These are phyloP conservation scores for Takifugu rubripes DNA, from an alignment of 2,797 vertebrate species.

Conservation along the genomic window DNA sequence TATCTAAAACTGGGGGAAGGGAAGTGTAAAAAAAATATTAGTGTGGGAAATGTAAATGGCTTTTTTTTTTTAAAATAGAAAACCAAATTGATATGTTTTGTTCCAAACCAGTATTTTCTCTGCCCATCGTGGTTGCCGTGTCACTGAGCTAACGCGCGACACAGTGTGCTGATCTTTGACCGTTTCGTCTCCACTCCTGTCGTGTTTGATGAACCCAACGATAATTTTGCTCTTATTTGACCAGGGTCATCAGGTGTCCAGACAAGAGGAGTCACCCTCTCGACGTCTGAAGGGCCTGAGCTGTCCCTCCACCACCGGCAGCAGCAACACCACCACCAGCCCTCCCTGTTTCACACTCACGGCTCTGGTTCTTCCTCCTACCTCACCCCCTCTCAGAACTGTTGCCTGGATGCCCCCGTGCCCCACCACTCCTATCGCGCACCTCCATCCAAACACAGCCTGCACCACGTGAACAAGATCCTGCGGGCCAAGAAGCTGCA, in stretches of 20 bases:
- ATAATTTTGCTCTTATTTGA: constrained; percentile 19
- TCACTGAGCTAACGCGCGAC: neutral
- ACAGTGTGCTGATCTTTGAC: too few relatives aligned
- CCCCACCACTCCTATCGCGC: constrained; percentile 71
- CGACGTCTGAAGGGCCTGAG: constrained; percentile 59
- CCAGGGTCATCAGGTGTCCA: constrained; percentile 58
- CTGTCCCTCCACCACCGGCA: constrained; percentile 66
- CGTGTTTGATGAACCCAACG: neutral
- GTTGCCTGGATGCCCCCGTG: constrained; percentile 64
- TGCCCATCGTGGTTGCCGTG: too few relatives aligned
- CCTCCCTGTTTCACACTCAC: constrained; percentile 72
- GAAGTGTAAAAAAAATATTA: too few relatives aligned
- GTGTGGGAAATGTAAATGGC: neutral
- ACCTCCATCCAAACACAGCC: constrained; percentile 89
- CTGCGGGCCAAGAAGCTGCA: constrained; percentile 97
- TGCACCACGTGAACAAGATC: constrained; percentile 98
- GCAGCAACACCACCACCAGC: constrained; percentile 68
- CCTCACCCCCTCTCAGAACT: constrained; percentile 62
- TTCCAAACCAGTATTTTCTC: neutral
- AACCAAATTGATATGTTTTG: neutral
- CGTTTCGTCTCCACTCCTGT: too few relatives aligned
- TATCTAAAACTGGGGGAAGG: neutral
- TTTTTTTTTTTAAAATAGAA: too few relatives aligned
- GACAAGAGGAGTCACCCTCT: constrained; percentile 57
- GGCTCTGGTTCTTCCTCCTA: constrained; percentile 58